Evolutionary conservation across 2,797 vertebrate genomes (phyloP), one percentile per base, ranked within the genome.

Genomic region (Eidolon dupreanum): DNA sequence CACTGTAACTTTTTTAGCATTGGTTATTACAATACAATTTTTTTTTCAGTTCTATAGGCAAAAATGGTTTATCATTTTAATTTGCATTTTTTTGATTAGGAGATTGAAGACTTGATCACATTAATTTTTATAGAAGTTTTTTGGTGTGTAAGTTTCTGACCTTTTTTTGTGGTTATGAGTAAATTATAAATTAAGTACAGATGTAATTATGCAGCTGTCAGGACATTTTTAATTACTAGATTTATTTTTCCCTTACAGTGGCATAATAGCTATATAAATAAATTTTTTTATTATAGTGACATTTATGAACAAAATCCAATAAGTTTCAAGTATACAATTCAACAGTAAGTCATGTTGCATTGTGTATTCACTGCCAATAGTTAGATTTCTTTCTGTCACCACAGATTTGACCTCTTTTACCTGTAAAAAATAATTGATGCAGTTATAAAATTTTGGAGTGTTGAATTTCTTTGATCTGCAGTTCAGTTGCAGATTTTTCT

Each of bases 141-240:
- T 66, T 78, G 49, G 20, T 94, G 8, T 75, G 41, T n/a, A 88
- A 22, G n/a, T 88, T 74, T 77, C 19, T 79, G 71, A 57, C 8
- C 53, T 49, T 66, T 73, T 89, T 77, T 77, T 83, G 38, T 57
- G n/a, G 28, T 59, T 73, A 55, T 24, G 68, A 51, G 33, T 87
- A 90, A 71, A 90, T 53, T 90, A 31, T 83, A 43, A 70, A 71
- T 94, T 81, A 90, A 81, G 28, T 93, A 43, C 2, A 93, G 46
- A 15, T 95, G 1, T 63, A 78, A 70, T 90, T 95, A 68, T 88
- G 26, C 3, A 66, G 38, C 2, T 91, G 8, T 71, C 38, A 59
- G 46, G 26, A 68, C 10, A 74, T 63, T 93, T 93, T 84, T 28
- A 70, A 74, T 88, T 66, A 38, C 20, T 43, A 73, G 70, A 43